These are phyloP conservation scores for Hymenochirus boettgeri DNA, from an alignment of 2,113 vertebrate species.

Conservation along the genomic window DNA sequence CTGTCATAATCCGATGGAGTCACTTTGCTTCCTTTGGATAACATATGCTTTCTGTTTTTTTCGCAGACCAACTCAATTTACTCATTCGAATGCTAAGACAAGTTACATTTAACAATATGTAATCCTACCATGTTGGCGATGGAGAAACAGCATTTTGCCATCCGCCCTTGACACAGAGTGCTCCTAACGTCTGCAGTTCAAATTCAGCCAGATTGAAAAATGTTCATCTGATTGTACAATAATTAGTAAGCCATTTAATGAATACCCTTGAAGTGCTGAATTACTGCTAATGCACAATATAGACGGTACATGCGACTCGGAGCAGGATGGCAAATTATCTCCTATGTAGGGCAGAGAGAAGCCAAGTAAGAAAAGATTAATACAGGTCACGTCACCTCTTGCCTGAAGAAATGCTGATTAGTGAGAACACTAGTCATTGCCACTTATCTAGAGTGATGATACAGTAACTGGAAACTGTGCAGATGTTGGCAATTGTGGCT, in stretches of 20 bases:
- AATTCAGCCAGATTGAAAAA: neutral
- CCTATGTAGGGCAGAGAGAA: slow-evolving; percentile 31
- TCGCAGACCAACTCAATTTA: neutral
- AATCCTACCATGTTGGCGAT: neutral
- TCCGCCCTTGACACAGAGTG: slow-evolving; percentile 23
- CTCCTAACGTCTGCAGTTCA: neutral
- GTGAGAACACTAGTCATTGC: slow-evolving; percentile 30
- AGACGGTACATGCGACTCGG: slow-evolving; percentile 4
- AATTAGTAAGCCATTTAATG: slow-evolving; percentile 30
- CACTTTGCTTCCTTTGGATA: neutral
- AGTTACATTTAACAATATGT: neutral
- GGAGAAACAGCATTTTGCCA: neutral
- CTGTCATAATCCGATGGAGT: slow-evolving; percentile 11
- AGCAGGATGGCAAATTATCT: slow-evolving; percentile 27
- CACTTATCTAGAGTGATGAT: slow-evolving; percentile 40
- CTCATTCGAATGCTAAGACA: neutral
- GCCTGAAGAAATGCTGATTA: slow-evolving; percentile 39
- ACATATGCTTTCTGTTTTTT: slow-evolving; percentile 18
- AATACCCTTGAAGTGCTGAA: slow-evolving; percentile 26
- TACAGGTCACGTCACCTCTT: slow-evolving; percentile 35
- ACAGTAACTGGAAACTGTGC: slow-evolving; percentile 41
- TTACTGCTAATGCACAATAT: slow-evolving; percentile 2
- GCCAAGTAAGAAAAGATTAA: slow-evolving; percentile 42
- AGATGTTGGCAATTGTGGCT: slow-evolving; percentile 42
- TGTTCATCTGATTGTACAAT: slow-evolving; percentile 11